A percentile compares a stretch with the other conserved stretches of the same genome.
These are phyloP conservation scores for Listronotus oregonensis DNA, from an alignment of 1,140 invertebrate species.

Conservation along the genomic window DNA sequence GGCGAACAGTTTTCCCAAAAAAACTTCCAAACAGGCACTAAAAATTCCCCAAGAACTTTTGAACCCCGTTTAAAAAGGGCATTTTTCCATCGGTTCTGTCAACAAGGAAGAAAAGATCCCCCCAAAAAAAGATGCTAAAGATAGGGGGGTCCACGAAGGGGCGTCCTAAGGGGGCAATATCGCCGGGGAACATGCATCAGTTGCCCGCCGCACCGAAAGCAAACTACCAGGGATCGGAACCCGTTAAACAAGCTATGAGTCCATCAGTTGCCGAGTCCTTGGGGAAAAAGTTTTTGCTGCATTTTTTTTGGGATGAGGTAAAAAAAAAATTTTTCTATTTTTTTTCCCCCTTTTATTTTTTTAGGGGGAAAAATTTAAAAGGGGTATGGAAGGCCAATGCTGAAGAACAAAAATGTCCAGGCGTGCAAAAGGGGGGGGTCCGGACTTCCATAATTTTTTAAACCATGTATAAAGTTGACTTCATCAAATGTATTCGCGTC, in stretches of 20 bases:
- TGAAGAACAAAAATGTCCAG: too few species aligned
- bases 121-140: slow-evolving; percentile 67
- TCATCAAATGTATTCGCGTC: too few species aligned
- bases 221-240: slow-evolving; percentile 53
- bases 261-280: slow-evolving; percentile 92
- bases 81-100: slow-evolving; percentile 66
- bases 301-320: slow-evolving; percentile 93
- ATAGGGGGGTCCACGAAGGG: slow-evolving; percentile 61
- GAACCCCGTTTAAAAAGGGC: slow-evolving; percentile 60
- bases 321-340: too few species aligned
- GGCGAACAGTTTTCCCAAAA: slow-evolving; percentile 57
- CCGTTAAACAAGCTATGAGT: slow-evolving; percentile 82
- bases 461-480: too few species aligned
- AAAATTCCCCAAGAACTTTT: slow-evolving; percentile 72
- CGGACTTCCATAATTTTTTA: too few species aligned
- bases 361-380: too few species aligned
- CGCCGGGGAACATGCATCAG: slow-evolving; percentile 61
- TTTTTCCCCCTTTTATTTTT: too few species aligned
- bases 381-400: too few species aligned
- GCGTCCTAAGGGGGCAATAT: slow-evolving; percentile 66
- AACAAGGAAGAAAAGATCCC: slow-evolving; percentile 65
- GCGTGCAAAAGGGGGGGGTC: too few species aligned
- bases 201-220: slow-evolving; percentile 46
- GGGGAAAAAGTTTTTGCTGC: slow-evolving; percentile 93
- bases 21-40: slow-evolving; percentile 74